phyloP scores from a whole-genome alignment of 2,888 invertebrate genomes.

The Linyphia triangularis region DNA sequence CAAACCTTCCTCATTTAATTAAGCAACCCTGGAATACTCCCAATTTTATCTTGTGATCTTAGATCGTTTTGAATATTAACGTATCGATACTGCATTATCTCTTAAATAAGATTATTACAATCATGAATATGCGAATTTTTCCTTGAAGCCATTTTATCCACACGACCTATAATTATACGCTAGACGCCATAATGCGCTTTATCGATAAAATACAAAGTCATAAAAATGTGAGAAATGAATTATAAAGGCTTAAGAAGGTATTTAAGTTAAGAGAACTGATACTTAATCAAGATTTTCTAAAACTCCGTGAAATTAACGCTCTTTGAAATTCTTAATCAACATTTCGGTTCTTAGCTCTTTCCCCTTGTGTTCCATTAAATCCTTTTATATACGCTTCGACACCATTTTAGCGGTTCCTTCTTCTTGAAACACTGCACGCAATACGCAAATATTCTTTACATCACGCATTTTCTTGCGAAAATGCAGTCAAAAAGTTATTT shows the following conservation, averaged over 20 bases:
- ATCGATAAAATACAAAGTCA: background rate
- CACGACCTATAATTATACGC: background rate
- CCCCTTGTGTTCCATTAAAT: slow-evolving; percentile 52
- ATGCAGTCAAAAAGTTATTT: slow-evolving; percentile 65
- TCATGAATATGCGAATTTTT: background rate
- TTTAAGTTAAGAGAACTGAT: slow-evolving; percentile 9
- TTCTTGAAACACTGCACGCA: slow-evolving; percentile 39
- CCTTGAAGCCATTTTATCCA: background rate
- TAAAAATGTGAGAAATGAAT: background rate
- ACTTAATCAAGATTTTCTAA: slow-evolving; percentile 52
- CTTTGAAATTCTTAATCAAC: slow-evolving; percentile 61
- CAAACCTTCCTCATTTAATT: too few species aligned
- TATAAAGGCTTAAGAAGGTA: background rate
- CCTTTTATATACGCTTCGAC: slow-evolving; percentile 61
- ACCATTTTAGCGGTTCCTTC: slow-evolving; percentile 48
- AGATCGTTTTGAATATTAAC: background rate
- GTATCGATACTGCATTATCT: background rate
- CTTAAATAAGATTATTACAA: background rate
- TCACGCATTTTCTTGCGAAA: slow-evolving; percentile 51
- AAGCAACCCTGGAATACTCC: background rate
- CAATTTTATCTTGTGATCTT: background rate
- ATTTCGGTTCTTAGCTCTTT: slow-evolving; percentile 11
- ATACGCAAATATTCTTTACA: slow-evolving; percentile 56
- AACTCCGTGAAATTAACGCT: slow-evolving; percentile 50
- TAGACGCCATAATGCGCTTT: background rate